Conservation (phyloP, 2,797 vertebrate species). For the Molossus alvarezi region DNA sequence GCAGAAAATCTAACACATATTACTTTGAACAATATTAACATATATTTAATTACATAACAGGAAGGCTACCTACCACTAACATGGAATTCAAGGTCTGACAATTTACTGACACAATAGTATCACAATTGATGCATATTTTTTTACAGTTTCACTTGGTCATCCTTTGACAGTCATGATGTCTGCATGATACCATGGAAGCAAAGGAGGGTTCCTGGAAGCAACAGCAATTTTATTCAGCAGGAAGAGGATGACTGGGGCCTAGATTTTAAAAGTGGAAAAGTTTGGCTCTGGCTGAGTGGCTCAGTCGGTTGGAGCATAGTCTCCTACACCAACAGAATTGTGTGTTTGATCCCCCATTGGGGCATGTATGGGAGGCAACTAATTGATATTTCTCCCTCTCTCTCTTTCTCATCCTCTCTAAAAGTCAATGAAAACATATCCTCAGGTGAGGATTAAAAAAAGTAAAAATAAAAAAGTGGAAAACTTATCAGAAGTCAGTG, state of each 20-base stretch:
- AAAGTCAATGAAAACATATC: neutral
- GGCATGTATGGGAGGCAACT: neutral
- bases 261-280: conserved; percentile 28
- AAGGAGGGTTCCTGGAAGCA: neutral
- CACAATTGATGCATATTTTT: neutral
- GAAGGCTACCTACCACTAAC: neutral
- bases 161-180: neutral
- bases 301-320: neutral
- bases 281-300: neutral
- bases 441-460: neutral
- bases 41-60: conserved; percentile 9
- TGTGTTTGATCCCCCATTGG: neutral
- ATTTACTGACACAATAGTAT: neutral
- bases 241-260: neutral
- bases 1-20: neutral
- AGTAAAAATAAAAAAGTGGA: neutral
- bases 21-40: neutral
- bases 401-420: neutral
- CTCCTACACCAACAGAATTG: neutral
- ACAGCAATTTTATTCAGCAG: neutral
- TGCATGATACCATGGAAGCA: too few relatives aligned
- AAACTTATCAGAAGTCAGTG: neutral
- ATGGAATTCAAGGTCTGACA: neutral
- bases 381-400: too few relatives aligned
- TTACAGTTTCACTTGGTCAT: neutral